phyloP scores from a whole-genome alignment of 2,888 invertebrate species.

The Dysmachus trigonus region DNA sequence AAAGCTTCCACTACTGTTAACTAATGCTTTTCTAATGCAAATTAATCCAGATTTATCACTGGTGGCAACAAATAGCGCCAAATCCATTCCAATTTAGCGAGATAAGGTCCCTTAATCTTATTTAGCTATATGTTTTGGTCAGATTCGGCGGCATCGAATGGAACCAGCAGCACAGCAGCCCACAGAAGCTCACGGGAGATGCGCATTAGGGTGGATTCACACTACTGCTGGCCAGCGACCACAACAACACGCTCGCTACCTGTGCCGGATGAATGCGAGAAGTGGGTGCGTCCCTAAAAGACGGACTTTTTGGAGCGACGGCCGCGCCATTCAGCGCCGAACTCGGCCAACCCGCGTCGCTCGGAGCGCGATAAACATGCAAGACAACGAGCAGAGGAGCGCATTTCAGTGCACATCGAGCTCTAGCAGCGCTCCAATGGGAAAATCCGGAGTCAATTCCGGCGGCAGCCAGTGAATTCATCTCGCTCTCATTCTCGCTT shows the following conservation, averaged over 20 bases:
- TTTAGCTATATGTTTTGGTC: background rate
- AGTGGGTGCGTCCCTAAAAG: slow-evolving; percentile 50
- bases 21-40: slow-evolving; percentile 31
- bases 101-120: slow-evolving; percentile 1
- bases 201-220: background rate
- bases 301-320: background rate
- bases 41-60: slow-evolving; percentile 16
- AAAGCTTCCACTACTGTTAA: slow-evolving; percentile 15
- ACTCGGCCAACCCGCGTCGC: background rate
- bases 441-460: background rate
- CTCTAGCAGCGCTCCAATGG: slow-evolving; percentile 21
- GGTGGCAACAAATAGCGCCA: background rate
- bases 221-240: background rate
- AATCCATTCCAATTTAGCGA: slow-evolving; percentile 16
- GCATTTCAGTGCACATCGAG: background rate
- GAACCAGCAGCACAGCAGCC: background rate
- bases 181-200: background rate
- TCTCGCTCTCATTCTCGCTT: background rate
- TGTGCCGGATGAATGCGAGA: slow-evolving; percentile 5
- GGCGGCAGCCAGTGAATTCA: background rate
- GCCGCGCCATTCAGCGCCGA: background rate
- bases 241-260: background rate
- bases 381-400: background rate
- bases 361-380: background rate
- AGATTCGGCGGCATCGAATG: background rate